Conservation (phyloP, 1,140 invertebrate genomes). For the Drosophila neocordata region DNA sequence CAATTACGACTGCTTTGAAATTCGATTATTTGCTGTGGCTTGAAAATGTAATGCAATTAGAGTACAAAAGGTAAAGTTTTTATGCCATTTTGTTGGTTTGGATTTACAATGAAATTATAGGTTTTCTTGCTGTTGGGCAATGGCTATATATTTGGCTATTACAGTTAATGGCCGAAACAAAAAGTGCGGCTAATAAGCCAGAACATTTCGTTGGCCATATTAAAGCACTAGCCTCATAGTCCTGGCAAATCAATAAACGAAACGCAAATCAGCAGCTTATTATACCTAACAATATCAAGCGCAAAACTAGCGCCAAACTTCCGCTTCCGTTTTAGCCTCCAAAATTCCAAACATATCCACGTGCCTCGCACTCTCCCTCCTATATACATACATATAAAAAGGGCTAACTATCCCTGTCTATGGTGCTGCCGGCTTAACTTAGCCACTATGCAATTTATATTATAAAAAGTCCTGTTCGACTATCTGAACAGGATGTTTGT, state of each 20-base stretch:
- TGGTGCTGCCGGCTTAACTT: conserved; percentile 60
- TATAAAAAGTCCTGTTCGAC: conserved; percentile 61
- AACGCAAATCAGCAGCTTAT: conserved; percentile 69
- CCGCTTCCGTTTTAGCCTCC: conserved; percentile 63
- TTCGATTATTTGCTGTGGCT: conserved; percentile 64
- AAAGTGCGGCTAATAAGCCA: conserved; percentile 62
- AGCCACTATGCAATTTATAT: conserved; percentile 70
- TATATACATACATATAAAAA: background rate
- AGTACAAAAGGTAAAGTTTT: conserved; percentile 52
- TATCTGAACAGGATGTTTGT: conserved; percentile 72
- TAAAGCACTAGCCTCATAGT: conserved; percentile 16
- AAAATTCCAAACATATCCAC: conserved; percentile 32
- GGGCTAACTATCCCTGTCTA: conserved; percentile 40
- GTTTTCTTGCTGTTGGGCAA: conserved; percentile 38
- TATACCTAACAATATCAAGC: conserved; percentile 69
- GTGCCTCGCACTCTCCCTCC: conserved; percentile 12
- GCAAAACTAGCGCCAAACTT: conserved; percentile 76
- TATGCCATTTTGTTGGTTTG: conserved; percentile 53
- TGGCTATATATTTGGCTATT: conserved; percentile 46
- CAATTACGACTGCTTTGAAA: conserved; percentile 46
- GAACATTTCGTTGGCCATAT: conserved; percentile 17
- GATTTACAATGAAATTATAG: conserved; percentile 57
- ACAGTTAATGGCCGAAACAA: conserved; percentile 63
- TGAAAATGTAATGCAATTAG: conserved; percentile 48
- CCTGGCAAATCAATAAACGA: conserved; percentile 70